Percentiles rank a stretch among this genome's conserved stretches.
Evolutionary conservation across 2,888 invertebrate genomes (phyloP).

Genomic region (Chrysina gloriosa): DNA sequence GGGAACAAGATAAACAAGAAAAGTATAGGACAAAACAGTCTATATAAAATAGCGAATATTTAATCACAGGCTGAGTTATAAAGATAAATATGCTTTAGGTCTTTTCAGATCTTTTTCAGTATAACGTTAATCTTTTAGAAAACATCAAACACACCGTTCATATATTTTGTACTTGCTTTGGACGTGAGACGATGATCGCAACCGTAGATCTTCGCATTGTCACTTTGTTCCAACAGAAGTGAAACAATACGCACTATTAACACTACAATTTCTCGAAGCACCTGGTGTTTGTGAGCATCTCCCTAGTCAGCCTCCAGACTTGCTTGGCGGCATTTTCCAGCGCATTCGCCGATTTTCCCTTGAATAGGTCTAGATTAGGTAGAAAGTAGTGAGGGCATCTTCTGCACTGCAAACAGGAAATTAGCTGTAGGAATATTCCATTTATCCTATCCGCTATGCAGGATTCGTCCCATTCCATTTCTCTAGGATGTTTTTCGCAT

Average conservation of each 20-base stretch:
- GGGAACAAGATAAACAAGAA: not conserved
- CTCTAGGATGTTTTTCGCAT: conserved; percentile 95
- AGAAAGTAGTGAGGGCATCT: conserved; percentile 96
- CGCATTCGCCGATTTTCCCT: conserved; percentile 89
- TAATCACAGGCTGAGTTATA: conserved; percentile 50
- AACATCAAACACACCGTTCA: conserved; percentile 4
- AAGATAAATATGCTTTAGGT: conserved; percentile 25
- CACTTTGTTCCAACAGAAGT: not conserved
- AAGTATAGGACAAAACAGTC: conserved; percentile 23
- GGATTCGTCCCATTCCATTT: conserved; percentile 93
- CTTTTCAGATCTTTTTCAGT: not conserved
- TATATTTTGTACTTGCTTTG: conserved; percentile 38
- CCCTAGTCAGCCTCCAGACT: conserved; percentile 91
- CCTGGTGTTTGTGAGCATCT: conserved; percentile 90
- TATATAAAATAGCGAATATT: conserved; percentile 44
- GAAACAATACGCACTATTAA: not conserved
- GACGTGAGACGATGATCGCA: conserved; percentile 12
- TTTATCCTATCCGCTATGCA: conserved; percentile 91
- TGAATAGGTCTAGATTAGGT: conserved; percentile 91
- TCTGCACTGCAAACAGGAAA: conserved; percentile 95
- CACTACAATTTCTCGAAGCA: conserved; percentile 89
- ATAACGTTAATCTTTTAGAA: not conserved
- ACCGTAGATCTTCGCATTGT: not conserved
- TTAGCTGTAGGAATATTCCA: conserved; percentile 93
- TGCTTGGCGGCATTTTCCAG: conserved; percentile 94